phyloP scores from a whole-genome alignment of 2,888 invertebrate genomes.

The Strigamia crassipes region DNA sequence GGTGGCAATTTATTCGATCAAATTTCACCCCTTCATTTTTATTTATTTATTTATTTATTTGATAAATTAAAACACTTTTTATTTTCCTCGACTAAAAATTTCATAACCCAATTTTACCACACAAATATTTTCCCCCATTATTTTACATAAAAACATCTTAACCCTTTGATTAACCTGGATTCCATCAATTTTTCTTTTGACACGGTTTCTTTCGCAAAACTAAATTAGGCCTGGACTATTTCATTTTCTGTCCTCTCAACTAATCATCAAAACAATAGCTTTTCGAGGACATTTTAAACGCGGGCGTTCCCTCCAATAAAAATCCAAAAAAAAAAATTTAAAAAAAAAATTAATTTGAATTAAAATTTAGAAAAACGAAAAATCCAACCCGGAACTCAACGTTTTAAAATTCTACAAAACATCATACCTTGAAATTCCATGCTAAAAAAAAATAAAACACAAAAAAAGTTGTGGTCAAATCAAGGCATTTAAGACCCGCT shows the following conservation, averaged over 20 bases:
- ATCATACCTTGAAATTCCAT: no score
- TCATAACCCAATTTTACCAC: not conserved
- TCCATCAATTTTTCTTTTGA: constrained; percentile 33
- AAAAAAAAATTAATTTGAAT: no score
- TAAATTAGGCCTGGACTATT: constrained; percentile 9
- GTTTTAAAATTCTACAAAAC: no score
- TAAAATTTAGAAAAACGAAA: not conserved
- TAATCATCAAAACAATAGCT: constrained; percentile 18
- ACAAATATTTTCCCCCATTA: not conserved
- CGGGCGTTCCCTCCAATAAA: not conserved
- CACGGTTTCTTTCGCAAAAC: constrained; percentile 9
- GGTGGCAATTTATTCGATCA: not conserved
- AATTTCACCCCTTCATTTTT: not conserved
- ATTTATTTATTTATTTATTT: no score
- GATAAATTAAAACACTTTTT: no score
- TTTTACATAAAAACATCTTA: not conserved
- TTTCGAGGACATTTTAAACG: not conserved
- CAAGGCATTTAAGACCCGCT: not conserved
- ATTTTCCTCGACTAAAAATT: not conserved
- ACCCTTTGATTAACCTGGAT: constrained; percentile 33
- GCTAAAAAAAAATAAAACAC: not conserved
- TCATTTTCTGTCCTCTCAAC: not conserved
- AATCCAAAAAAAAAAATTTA: not conserved
- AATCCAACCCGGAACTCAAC: not conserved
- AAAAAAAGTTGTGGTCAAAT: not conserved